Evolutionary conservation across 2,113 vertebrate genomes (phyloP), one percentile per base, ranked within the genome.

Genomic region (Cisticola juncidis): DNA sequence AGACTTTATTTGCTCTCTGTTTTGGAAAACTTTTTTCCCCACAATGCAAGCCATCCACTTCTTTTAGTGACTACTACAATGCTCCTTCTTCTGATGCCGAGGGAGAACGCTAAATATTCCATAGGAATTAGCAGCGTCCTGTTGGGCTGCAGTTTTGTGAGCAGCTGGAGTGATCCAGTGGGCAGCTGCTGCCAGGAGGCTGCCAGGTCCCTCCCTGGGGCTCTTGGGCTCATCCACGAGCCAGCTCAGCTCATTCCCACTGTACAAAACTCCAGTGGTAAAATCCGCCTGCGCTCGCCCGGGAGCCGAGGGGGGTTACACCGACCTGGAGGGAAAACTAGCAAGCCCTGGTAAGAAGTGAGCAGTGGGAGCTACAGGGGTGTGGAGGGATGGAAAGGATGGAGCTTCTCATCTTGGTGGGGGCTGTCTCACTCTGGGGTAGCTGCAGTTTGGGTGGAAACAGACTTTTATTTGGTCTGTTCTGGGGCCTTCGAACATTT

Each of bases 211-310:
- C 45, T 86, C 80, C 29, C 62, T 33, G 79, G 53, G 33, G 19
- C 51, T 62, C 81, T 18, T 57, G 51, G 65, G 90, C 57, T 94
- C 77, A 29, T 38, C 50, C 31, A 9, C 0, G 21, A 68, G 31
- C 33, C 51, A 72, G 4, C 69, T 81, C 36, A 64, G 56, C 29
- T 92, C 6, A 0, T 16, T 85, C 31, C 8, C 65, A 42, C 20
- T 33, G 61, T 12, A 35, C 70, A 31, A 16, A 58, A 22, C 21
- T 29, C 76, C 19, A 28, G 7, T 12, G 61, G 15, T 50, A 22
- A 56, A 92, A 47, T 15, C 12, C 2, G 3, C 0, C 4, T 21
- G 31, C 0, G 0, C 44, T 86, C 14, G 4, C 10, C 42, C 4
- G 2, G 36, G 31, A 48, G 66, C 51, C 25, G 38, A 20, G 35